Percentiles rank a stretch among this genome's conserved stretches.
Evolutionary conservation across 2,888 invertebrate species (phyloP).

Genomic region (Spicauda simplicius): DNA sequence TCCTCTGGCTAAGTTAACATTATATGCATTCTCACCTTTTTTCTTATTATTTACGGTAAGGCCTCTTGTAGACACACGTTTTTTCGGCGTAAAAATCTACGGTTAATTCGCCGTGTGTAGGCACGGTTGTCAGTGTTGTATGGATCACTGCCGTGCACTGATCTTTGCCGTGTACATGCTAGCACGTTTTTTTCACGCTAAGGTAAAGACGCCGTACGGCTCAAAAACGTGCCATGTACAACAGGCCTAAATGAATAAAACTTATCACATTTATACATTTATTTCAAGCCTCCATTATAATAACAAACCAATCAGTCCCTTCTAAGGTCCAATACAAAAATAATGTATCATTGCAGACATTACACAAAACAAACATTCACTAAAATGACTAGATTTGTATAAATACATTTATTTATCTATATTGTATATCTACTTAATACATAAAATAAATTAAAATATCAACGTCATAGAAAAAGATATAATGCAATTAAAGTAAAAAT

Average conservation of each 20-base stretch:
- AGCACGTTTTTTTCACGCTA: too few relatives aligned
- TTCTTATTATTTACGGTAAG: too few relatives aligned
- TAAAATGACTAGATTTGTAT: constrained; percentile 56
- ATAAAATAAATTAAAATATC: background rate
- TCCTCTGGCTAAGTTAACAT: too few relatives aligned
- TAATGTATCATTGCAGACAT: constrained; percentile 45
- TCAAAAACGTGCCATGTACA: too few relatives aligned
- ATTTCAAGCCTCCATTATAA: constrained; percentile 68
- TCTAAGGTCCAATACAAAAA: constrained; percentile 52
- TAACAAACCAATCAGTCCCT: constrained; percentile 55
- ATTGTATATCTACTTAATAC: background rate
- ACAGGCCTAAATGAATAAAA: background rate
- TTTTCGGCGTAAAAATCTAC: too few relatives aligned
- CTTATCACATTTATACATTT: constrained; percentile 25
- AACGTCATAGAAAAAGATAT: background rate
- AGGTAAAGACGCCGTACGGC: too few relatives aligned
- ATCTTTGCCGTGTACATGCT: too few relatives aligned
- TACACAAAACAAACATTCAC: constrained; percentile 46
- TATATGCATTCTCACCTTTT: too few relatives aligned
- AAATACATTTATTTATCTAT: constrained; percentile 38
- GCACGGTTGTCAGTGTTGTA: too few relatives aligned
- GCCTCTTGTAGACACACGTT: too few relatives aligned
- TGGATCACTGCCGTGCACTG: too few relatives aligned
- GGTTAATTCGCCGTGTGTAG: too few relatives aligned
- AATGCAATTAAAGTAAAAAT: constrained; percentile 2